These are phyloP conservation scores for Agrochola circellaris DNA, from an alignment of 2,888 invertebrate genomes.

Conservation along the genomic window DNA sequence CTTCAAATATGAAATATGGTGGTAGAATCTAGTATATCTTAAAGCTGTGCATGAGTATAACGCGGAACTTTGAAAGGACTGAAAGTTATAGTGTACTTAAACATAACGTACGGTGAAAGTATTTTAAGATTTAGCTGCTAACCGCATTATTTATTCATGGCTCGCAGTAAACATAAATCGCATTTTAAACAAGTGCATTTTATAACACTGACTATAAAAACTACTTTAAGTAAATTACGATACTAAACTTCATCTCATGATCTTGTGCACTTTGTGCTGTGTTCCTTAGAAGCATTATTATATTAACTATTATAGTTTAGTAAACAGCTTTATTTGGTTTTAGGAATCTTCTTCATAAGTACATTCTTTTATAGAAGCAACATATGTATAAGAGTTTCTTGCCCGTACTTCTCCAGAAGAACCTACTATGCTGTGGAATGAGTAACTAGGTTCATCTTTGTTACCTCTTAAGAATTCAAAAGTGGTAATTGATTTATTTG, in stretches of 20 bases:
- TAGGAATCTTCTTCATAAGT: neutral
- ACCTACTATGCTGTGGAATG: no score
- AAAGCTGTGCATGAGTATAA: conserved; percentile 48
- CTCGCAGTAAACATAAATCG: conserved; percentile 69
- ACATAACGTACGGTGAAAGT: conserved; percentile 69
- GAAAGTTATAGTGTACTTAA: conserved; percentile 71
- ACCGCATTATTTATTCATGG: conserved; percentile 70
- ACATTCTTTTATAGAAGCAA: neutral
- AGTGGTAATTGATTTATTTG: no score
- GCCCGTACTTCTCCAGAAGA: no score
- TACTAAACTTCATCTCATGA: conserved; percentile 59
- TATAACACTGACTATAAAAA: conserved; percentile 64
- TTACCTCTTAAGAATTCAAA: no score
- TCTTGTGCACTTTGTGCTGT: conserved; percentile 31
- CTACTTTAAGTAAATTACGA: conserved; percentile 58
- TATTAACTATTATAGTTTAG: conserved; percentile 22
- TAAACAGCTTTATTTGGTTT: conserved; percentile 24
- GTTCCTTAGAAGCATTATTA: conserved; percentile 18
- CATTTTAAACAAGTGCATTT: conserved; percentile 69
- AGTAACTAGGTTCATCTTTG: no score
- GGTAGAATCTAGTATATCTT: conserved; percentile 43
- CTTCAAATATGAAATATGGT: conserved; percentile 45
- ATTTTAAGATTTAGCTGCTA: conserved; percentile 69
- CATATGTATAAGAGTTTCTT: neutral
- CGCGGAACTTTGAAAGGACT: conserved; percentile 62